Evolutionary conservation across 2,797 vertebrate genomes (phyloP).

Genomic region (Periophthalmus magnuspinnatus): DNA sequence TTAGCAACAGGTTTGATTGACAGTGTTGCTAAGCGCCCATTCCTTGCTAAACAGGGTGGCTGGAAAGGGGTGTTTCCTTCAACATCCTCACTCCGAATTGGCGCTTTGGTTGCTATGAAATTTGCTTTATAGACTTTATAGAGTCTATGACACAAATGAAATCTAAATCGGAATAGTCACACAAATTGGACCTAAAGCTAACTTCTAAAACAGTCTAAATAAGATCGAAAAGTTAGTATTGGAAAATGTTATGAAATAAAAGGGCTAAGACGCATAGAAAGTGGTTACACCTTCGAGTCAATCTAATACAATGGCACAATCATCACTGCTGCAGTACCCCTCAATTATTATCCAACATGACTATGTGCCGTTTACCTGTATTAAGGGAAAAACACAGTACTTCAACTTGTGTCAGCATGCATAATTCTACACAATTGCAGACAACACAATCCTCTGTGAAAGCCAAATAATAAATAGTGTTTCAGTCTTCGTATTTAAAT

Average conservation of each 20-base stretch:
- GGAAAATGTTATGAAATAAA: too few relatives aligned
- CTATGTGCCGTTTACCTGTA: not conserved
- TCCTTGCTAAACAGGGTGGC: too few relatives aligned
- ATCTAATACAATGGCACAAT: not conserved
- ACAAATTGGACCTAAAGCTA: too few relatives aligned
- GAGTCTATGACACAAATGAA: too few relatives aligned
- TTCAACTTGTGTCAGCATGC: slow-evolving; percentile 36
- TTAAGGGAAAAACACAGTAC: slow-evolving; percentile 15
- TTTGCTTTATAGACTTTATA: too few relatives aligned
- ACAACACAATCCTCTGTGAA: slow-evolving; percentile 24
- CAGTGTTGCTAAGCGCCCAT: too few relatives aligned
- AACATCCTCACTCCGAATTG: too few relatives aligned
- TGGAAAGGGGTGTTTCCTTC: too few relatives aligned
- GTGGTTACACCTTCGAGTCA: not conserved
- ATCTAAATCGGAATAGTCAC: too few relatives aligned
- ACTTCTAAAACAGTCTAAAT: not conserved
- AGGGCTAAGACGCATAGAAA: not conserved
- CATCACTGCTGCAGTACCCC: not conserved
- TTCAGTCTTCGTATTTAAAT: slow-evolving; percentile 32
- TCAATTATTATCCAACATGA: not conserved
- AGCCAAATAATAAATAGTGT: not conserved
- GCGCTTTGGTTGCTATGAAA: too few relatives aligned
- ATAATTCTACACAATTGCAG: slow-evolving; percentile 36
- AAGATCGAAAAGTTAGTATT: not conserved
- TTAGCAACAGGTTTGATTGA: too few relatives aligned